These are phyloP conservation scores for Lordiphosa andalusiaca DNA, from an alignment of 2,888 invertebrate genomes.

Conservation along the genomic window DNA sequence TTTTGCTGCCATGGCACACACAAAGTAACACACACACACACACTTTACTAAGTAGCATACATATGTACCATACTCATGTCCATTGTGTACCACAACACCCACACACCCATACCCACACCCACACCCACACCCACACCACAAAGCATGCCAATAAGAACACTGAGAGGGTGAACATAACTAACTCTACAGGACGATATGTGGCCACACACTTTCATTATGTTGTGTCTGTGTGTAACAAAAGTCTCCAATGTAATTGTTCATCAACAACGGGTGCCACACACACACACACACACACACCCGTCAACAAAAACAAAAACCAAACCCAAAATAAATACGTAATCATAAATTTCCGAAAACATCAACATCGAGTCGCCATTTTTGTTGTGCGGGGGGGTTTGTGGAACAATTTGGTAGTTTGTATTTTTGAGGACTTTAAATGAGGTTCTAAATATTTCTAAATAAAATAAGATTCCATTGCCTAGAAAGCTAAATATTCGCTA, in stretches of 20 bases:
- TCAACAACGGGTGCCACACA: constrained; percentile 38
- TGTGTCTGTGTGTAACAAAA: constrained; percentile 23
- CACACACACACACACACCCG: constrained; percentile 16
- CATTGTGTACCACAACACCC: background rate
- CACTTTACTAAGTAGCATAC: background rate
- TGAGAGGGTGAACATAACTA: constrained; percentile 6
- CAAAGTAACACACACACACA: constrained; percentile 4
- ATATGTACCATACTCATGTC: background rate
- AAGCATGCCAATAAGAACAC: constrained; percentile 3
- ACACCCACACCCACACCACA: background rate
- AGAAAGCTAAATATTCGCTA: too few species aligned
- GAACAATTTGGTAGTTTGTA: too few species aligned
- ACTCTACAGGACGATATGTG: constrained; percentile 8
- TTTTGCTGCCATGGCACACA: constrained; percentile 10
- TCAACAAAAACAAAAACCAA: constrained; percentile 19
- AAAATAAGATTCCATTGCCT: too few species aligned
- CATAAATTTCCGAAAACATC: constrained; percentile 9
- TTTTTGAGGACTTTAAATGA: too few species aligned
- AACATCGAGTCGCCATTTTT: too few species aligned
- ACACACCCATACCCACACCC: too few species aligned
- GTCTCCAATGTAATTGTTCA: constrained; percentile 45
- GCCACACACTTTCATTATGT: constrained; percentile 28
- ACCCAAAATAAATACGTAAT: constrained; percentile 13
- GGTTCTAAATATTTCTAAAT: too few species aligned
- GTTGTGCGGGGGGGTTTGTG: too few species aligned